Evolutionary conservation across 2,888 invertebrate species (phyloP), one percentile per base, ranked within the genome.

Genomic region (Cerastoderma edule): DNA sequence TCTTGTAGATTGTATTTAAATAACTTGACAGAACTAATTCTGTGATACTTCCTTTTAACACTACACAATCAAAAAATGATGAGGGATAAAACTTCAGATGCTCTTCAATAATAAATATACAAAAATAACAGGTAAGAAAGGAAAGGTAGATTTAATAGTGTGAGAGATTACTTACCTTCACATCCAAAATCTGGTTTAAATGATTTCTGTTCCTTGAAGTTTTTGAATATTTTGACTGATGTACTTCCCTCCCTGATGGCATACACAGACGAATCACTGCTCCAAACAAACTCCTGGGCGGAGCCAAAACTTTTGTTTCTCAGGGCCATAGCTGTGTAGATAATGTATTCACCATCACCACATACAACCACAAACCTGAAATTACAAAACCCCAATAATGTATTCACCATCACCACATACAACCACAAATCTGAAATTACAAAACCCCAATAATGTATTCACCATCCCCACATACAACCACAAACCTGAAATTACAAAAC

Each of bases 361-460:
- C 99, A 99, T 1, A 99, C 99, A 0, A 99, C 99, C 4, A 97
- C 96, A 93, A 96, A 96, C 86, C 95, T 94, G 80, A 4, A 80
- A 65, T n/a, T n/a, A n/a, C n/a, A n/a, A n/a, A n/a, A n/a, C n/a
- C n/a, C n/a, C n/a, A n/a, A 99, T 99, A 64, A 99, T 99, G 93
- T 99, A 99, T 93, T 99, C 99, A 19, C 99, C 99, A 93, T 99
- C 99, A 1, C 99, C 99, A 91, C 99, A 99, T 1, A 99, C 99
- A 0, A 99, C 99, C 4, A 97, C 96, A 93, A 96, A 96, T 86
- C 95, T 94, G 80, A 4, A 80, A 65, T n/a, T n/a, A n/a, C n/a
- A n/a, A n/a, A n/a, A n/a, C n/a, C n/a, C n/a, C n/a, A n/a, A 99
- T 99, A 64, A 99, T 99, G 93, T 99, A 99, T 93, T 99, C 99